Evolutionary conservation across 2,113 vertebrate species (phyloP).

Genomic region (Aspidoscelis tigris): DNA sequence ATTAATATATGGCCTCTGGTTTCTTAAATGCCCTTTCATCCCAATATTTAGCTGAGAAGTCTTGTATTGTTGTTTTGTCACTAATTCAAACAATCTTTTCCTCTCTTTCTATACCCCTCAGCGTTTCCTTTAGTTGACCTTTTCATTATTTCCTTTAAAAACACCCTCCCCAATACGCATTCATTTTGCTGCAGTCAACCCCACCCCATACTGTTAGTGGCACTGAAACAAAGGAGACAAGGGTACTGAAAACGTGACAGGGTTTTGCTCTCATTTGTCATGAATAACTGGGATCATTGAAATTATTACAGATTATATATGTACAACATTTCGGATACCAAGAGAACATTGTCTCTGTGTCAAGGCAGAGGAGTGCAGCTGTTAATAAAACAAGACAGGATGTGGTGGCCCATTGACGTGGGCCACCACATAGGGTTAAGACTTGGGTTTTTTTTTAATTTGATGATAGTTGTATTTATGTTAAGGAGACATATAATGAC

Average conservation of each 20-base stretch:
- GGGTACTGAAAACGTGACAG: background rate
- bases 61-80: constrained; percentile 17
- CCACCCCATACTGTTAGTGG: background rate
- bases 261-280: background rate
- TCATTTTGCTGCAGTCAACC: constrained; percentile 1
- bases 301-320: constrained; percentile 14
- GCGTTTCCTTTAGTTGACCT: constrained; percentile 57
- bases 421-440: too few relatives aligned
- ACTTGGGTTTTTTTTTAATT: too few relatives aligned
- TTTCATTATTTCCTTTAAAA: constrained; percentile 52
- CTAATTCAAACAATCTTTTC: constrained; percentile 31
- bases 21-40: constrained; percentile 39
- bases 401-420: too few relatives aligned
- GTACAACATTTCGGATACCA: background rate
- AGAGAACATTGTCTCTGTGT: background rate
- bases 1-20: constrained; percentile 45
- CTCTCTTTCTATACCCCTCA: constrained; percentile 26
- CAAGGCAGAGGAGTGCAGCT: too few relatives aligned
- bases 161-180: constrained; percentile 29
- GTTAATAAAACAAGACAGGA: too few relatives aligned
- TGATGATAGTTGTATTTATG: too few relatives aligned
- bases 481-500: too few relatives aligned
- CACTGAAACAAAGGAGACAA: background rate
- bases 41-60: background rate
- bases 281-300: constrained; percentile 1